These are phyloP conservation scores for Tricholauxania praeusta DNA, from an alignment of 2,888 invertebrate species.

Conservation along the genomic window DNA sequence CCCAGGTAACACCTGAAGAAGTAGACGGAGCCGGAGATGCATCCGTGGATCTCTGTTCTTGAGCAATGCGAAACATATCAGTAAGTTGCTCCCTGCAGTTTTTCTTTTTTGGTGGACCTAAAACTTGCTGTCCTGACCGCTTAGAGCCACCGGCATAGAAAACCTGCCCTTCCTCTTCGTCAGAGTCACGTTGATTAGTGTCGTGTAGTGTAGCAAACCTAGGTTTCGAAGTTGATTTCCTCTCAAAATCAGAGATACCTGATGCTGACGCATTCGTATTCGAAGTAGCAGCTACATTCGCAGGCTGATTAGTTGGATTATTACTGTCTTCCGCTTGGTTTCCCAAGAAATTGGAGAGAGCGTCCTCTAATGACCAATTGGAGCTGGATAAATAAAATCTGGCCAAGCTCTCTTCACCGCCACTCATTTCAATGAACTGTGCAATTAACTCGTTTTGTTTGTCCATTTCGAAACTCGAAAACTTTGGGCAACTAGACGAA, in stretches of 20 bases:
- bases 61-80: slow-evolving; percentile 93
- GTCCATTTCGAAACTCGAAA: slow-evolving; percentile 55
- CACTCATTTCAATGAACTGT: slow-evolving; percentile 90
- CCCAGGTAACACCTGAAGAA: slow-evolving; percentile 61
- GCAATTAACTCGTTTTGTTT: slow-evolving; percentile 75
- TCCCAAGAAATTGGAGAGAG: slow-evolving; percentile 85
- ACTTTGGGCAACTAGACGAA: not conserved
- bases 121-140: slow-evolving; percentile 92
- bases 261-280: not conserved
- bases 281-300: slow-evolving; percentile 42
- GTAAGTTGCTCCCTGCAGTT: slow-evolving; percentile 80
- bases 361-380: slow-evolving; percentile 87
- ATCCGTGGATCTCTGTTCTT: slow-evolving; percentile 76
- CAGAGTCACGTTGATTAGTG: slow-evolving; percentile 69
- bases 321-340: slow-evolving; percentile 73
- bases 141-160: slow-evolving; percentile 98
- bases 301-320: slow-evolving; percentile 53
- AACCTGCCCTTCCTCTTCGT: slow-evolving; percentile 80
- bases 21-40: slow-evolving; percentile 66
- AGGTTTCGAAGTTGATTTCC: slow-evolving; percentile 54
- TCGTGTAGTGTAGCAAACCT: slow-evolving; percentile 72
- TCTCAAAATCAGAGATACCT: slow-evolving; percentile 37
- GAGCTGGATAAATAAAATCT: slow-evolving; percentile 91
- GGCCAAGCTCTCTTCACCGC: slow-evolving; percentile 83
- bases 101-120: slow-evolving; percentile 89